Base-by-base conservation (phyloP, 2,113 vertebrate genomes). In the Solea senegalensis region DNA sequence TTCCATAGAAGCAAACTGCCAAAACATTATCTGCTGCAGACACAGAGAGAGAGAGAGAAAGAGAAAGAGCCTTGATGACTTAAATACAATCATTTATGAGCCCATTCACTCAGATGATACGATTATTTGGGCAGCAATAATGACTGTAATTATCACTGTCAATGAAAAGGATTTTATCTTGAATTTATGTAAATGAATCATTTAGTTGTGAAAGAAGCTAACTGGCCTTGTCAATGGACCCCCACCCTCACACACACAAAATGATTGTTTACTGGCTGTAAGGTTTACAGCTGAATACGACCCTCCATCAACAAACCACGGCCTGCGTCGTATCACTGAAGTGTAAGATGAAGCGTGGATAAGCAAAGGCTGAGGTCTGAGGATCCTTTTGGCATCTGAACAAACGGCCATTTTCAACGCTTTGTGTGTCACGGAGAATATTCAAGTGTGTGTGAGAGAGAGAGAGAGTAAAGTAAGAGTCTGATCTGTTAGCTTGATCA, bases 61-160 rank as follows among this genome's bases (percentile, higher is more conserved):
- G 34, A 34, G 5, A 34, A 75, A 69, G 16, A 40, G 55, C 50
- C 64, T 67, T 71, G 69, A 81, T 85, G 70, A 63, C 54, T 76
- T 81, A 72, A 85, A 81, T 77, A 67, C 80, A 84, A 85, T 84
- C 26, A 84, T 78, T 84, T 67, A 84, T 74, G 65, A 78, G 67
- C 51, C 57, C 48, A 80, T 80, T 85, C 83, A 78, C 39, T 82
- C 67, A 62, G 65, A 66, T 60, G 64, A 82, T 72, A 54, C 5
- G 28, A 55, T 76, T 80, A 76, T 84, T 82, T 71, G 65, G 76
- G 81, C 54, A 27, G 72, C 58, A 80, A 82, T 89, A 84, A 80
- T 76, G 70, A 71, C 61, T 27, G 58, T 80, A 81, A 86, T 89
- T 69, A 82, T 82, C 65, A 81, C 76, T 75, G 56, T 77, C 80